Base-by-base conservation (phyloP, 2,888 invertebrate genomes). In the Microchrysa polita region DNA sequence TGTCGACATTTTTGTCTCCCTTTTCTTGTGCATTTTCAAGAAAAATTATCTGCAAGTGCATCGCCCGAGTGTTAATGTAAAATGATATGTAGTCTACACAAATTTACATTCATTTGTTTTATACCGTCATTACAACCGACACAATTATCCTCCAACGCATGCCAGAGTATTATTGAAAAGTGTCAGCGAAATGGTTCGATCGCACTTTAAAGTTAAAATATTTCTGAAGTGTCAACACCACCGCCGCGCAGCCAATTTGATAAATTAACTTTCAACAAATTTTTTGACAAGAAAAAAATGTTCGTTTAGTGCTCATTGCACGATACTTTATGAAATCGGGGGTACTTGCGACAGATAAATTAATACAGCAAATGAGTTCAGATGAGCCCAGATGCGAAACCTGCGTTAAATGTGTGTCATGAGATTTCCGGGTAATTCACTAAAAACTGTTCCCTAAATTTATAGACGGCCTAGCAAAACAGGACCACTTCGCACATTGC, bases 41-140 rank as follows among this genome's bases (percentile, higher is more conserved):
- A 75, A 74, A 75, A 75, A 75, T 75, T 72, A 74, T 74, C 75
- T 67, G 74, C 75, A 75, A 75, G 72, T 75, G 75, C 65, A 73
- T 34, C 48, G 48, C 18, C 16, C 53, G 53, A 40, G 61, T 23
- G 61, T 23, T 61, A 9, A 12, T 22, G 22, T 52, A 52, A 18
- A 16, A 61, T 27, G 40, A 23, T 16, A 20, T 23, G 16, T 60
- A 22, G 18, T n/a, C 23, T 61, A 23, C 61, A 16, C 27, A 34
- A 34, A 2, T 34, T 34, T 34, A 34, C 7, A 34, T 7, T 34
- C 27, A 7, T 34, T 5, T 34, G 7, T 34, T 34, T 34, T 34
- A 5, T 7, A 34, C 27, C 27, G 7, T 7, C 27, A 34, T 5
- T 34, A 7, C 7, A 34, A 34, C 27, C 27, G 7, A 34, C 7